Percentiles rank a stretch among this genome's conserved stretches.
Conservation (phyloP, 2,797 vertebrate species). For the Mus caroli region DNA sequence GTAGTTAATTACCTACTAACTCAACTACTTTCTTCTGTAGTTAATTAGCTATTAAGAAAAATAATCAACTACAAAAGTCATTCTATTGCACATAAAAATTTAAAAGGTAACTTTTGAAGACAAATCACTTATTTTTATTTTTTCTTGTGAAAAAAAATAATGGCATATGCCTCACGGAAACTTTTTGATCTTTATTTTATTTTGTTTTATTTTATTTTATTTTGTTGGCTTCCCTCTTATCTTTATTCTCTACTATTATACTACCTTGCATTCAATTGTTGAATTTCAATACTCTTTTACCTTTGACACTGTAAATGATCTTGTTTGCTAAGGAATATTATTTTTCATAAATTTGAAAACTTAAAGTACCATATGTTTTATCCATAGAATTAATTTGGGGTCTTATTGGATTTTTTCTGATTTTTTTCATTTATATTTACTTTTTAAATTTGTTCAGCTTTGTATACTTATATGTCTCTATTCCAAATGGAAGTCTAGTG, state of each 20-base stretch:
- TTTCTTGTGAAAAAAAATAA: background rate
- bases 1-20: slow-evolving; percentile 68
- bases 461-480: background rate
- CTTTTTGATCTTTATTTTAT: background rate
- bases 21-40: slow-evolving; percentile 61
- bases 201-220: background rate
- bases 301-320: background rate
- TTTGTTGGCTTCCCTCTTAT: background rate
- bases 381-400: background rate
- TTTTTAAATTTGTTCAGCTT: background rate
- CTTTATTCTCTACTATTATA: background rate
- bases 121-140: background rate
- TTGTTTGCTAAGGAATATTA: background rate
- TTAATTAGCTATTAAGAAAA: slow-evolving; percentile 52
- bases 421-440: background rate
- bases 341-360: slow-evolving; percentile 14
- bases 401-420: background rate
- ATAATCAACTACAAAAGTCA: slow-evolving; percentile 64
- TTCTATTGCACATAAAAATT: background rate
- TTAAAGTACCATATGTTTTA: background rate
- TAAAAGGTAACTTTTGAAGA: background rate
- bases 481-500: too few species aligned
- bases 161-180: background rate
- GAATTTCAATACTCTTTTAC: background rate
- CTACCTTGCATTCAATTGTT: background rate